These are phyloP conservation scores for Chalcosyrphus nemorum DNA, from an alignment of 2,888 invertebrate genomes.

Conservation along the genomic window DNA sequence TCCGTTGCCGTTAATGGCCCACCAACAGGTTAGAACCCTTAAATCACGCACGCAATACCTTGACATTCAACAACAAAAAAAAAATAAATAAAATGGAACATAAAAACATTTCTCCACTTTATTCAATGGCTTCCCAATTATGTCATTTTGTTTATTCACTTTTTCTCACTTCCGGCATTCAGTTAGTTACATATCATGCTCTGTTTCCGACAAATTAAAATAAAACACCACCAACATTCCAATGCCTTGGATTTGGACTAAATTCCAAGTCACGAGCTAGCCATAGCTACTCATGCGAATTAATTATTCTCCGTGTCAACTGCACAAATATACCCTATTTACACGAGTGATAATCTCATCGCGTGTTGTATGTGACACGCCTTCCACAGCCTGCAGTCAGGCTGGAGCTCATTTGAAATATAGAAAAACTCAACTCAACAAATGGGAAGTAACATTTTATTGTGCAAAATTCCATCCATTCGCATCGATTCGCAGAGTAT, in stretches of 20 bases:
- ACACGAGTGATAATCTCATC: conserved; percentile 47
- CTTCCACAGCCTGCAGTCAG: conserved; percentile 7
- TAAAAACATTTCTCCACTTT: background rate
- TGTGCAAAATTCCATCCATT: conserved; percentile 50
- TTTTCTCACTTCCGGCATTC: conserved; percentile 51
- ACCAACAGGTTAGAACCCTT: background rate
- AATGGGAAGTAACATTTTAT: conserved; percentile 57
- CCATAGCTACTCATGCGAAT: conserved; percentile 52
- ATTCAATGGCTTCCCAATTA: background rate
- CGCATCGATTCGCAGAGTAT: conserved; percentile 5
- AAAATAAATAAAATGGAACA: no score
- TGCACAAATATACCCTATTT: conserved; percentile 36
- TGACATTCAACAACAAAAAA: conserved; percentile 47
- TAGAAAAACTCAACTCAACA: background rate
- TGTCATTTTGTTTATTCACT: background rate
- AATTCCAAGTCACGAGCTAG: conserved; percentile 52
- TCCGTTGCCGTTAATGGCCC: background rate
- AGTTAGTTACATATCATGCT: conserved; percentile 49
- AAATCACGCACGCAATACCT: conserved; percentile 17
- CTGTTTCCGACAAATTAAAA: conserved; percentile 43
- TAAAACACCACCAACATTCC: conserved; percentile 34
- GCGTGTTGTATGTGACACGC: conserved; percentile 54
- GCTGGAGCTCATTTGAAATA: background rate
- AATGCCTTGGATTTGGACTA: conserved; percentile 36
- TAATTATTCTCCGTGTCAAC: conserved; percentile 64